Evolutionary conservation across 2,888 invertebrate species (phyloP).

Genomic region (Metalampra italica): DNA sequence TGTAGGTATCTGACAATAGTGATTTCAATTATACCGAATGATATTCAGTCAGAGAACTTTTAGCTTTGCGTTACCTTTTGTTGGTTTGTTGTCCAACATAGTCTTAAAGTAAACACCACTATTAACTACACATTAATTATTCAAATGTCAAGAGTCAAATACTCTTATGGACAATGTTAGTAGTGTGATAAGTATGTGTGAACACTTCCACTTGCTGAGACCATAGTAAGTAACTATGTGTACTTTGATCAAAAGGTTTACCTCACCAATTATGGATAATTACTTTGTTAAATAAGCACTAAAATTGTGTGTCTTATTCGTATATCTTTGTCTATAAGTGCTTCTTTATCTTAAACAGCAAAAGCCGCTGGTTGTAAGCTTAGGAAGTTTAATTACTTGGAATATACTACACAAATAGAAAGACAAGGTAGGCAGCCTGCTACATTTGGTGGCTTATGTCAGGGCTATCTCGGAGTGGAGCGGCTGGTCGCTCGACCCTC

Average conservation of each 20-base stretch:
- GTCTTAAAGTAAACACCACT: no score
- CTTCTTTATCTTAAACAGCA: neutral
- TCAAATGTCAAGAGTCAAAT: constrained; percentile 37
- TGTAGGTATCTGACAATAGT: no score
- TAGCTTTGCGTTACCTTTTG: no score
- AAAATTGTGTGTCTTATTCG: neutral
- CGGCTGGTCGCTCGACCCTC: constrained; percentile 30
- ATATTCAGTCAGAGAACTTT: no score
- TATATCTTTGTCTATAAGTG: neutral
- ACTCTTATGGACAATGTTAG: constrained; percentile 29
- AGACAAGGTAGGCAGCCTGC: constrained; percentile 68
- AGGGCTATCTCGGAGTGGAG: constrained; percentile 53
- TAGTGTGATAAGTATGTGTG: constrained; percentile 23
- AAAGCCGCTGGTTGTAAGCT: neutral
- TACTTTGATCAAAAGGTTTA: constrained; percentile 13
- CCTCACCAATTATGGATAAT: constrained; percentile 13
- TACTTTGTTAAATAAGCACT: constrained; percentile 1
- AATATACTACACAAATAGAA: constrained; percentile 49
- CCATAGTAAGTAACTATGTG: constrained; percentile 16
- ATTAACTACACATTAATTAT: constrained; percentile 36
- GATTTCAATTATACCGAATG: no score
- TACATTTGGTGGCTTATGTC: constrained; percentile 74
- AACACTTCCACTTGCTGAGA: constrained; percentile 27
- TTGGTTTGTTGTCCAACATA: no score
- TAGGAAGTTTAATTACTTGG: neutral